These are phyloP conservation scores for Eidolon helvum DNA, from an alignment of 2,113 vertebrate species.

Conservation along the genomic window DNA sequence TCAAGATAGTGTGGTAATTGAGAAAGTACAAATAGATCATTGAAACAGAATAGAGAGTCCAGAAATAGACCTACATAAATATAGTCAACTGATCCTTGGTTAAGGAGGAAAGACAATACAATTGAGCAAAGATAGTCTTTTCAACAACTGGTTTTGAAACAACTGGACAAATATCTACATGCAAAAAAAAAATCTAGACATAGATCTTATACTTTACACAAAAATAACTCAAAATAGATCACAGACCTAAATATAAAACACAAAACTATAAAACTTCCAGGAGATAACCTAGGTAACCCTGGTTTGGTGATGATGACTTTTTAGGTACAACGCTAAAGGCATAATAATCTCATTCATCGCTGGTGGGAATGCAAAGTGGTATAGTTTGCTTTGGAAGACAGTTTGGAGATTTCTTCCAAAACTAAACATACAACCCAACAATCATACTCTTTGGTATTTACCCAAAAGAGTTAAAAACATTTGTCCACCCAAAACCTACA, in stretches of 20 bases:
- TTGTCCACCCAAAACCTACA: background rate
- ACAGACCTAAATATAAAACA: background rate
- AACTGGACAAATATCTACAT: background rate
- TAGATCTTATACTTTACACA: background rate
- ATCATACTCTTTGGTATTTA: background rate
- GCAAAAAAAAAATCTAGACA: background rate
- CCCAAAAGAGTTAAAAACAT: background rate
- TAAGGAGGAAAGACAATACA: background rate
- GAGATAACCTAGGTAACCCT: background rate
- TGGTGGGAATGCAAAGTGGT: background rate
- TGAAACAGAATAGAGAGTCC: background rate
- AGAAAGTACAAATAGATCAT: background rate
- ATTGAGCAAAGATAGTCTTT: background rate
- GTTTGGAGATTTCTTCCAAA: background rate
- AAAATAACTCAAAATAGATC: background rate
- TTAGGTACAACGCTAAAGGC: background rate
- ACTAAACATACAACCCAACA: background rate
- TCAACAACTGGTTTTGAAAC: background rate
- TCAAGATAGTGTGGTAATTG: background rate
- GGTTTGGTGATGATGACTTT: background rate
- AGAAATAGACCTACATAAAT: background rate
- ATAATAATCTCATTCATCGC: background rate
- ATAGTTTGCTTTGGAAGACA: background rate
- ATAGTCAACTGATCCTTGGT: background rate
- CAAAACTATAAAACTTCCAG: background rate